A percentile compares a stretch with the other conserved stretches of the same genome.
These are phyloP conservation scores for Aptenodytes patagonicus DNA, from an alignment of 2,113 vertebrate genomes.

Conservation along the genomic window DNA sequence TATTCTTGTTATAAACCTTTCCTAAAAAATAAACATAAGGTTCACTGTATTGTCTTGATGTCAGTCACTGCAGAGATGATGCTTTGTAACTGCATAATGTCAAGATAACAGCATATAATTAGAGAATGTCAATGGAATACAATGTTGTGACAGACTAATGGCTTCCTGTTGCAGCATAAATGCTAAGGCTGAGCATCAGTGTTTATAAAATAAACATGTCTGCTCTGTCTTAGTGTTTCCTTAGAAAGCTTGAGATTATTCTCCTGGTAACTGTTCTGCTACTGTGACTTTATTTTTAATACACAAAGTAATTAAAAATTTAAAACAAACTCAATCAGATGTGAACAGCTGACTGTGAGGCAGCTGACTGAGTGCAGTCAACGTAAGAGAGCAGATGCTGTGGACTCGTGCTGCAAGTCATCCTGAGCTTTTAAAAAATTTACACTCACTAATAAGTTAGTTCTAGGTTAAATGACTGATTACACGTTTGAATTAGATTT, in stretches of 20 bases:
- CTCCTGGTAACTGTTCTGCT: conserved; percentile 27
- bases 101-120: background rate
- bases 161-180: conserved; percentile 26
- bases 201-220: conserved; percentile 41
- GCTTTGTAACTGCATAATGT: background rate
- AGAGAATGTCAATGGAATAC: background rate
- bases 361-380: background rate
- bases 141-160: conserved; percentile 33
- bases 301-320: conserved; percentile 49
- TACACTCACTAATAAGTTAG: background rate
- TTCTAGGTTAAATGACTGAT: conserved; percentile 22
- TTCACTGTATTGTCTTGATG: background rate
- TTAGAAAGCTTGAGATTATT: conserved; percentile 23
- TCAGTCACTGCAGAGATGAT: background rate
- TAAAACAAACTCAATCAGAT: background rate
- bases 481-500: background rate
- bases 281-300: conserved; percentile 34
- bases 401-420: background rate
- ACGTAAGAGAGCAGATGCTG: background rate
- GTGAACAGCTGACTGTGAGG: background rate
- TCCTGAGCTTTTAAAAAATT: background rate
- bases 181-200: background rate
- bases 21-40: background rate
- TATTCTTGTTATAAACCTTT: background rate
- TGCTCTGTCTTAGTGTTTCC: conserved; percentile 20